phyloP scores from a whole-genome alignment of 1,140 invertebrate genomes.

The Drosophila pseudoobscura region DNA sequence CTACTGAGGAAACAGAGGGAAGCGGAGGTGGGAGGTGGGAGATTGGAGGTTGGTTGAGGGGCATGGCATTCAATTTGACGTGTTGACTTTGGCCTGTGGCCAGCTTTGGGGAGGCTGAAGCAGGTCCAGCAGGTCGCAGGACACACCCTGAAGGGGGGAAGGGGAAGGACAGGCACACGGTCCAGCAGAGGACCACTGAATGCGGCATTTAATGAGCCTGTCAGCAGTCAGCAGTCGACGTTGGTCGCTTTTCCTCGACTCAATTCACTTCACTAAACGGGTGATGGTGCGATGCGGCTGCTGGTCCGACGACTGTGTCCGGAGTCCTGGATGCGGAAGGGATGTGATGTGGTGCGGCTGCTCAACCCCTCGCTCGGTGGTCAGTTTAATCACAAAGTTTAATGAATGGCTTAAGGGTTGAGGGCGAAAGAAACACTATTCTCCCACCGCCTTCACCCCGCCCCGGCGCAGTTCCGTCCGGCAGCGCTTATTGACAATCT shows the following conservation, averaged over 20 bases:
- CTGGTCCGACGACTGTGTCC: background rate
- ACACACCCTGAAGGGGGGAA: slow-evolving; percentile 12
- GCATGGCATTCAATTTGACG: slow-evolving; percentile 53
- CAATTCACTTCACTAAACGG: slow-evolving; percentile 39
- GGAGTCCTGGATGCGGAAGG: slow-evolving; percentile 8
- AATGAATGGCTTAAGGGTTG: slow-evolving; percentile 73
- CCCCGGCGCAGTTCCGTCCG: slow-evolving; percentile 6
- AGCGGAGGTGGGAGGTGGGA: background rate
- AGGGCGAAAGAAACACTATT: background rate
- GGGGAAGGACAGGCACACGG: background rate
- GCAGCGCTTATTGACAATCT: slow-evolving; percentile 26
- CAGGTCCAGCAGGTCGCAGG: slow-evolving; percentile 1
- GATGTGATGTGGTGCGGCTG: background rate
- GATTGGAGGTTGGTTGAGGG: background rate
- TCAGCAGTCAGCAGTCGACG: slow-evolving; percentile 70
- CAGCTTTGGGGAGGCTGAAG: slow-evolving; percentile 17
- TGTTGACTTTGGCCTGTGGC: slow-evolving; percentile 71
- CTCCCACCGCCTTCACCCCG: background rate
- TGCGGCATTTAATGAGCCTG: slow-evolving; percentile 74
- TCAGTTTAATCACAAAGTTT: slow-evolving; percentile 77
- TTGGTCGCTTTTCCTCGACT: slow-evolving; percentile 14
- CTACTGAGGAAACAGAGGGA: background rate
- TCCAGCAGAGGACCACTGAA: slow-evolving; percentile 43
- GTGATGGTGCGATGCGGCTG: slow-evolving; percentile 5
- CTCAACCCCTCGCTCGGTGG: slow-evolving; percentile 37